A percentile compares a stretch with the other conserved stretches of the same genome.
phyloP scores from a whole-genome alignment of 2,113 vertebrate genomes.

The Trinectes maculatus region DNA sequence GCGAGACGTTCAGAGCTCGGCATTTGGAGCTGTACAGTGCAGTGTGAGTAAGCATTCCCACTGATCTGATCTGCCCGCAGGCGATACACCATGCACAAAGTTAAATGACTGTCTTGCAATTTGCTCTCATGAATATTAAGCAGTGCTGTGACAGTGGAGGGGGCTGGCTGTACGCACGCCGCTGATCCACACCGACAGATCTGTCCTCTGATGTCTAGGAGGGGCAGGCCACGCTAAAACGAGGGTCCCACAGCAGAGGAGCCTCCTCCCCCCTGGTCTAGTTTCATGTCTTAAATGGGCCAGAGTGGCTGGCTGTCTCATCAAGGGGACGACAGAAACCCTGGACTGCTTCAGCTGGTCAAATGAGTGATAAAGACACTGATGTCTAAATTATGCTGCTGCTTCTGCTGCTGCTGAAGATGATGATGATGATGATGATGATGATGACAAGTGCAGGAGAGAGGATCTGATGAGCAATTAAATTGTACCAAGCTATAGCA shows the following conservation, averaged over 20 bases:
- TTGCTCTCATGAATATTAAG: constrained; percentile 89
- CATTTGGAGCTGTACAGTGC: constrained; percentile 45
- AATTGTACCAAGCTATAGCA: constrained; percentile 69
- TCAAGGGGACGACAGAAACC: constrained; percentile 70
- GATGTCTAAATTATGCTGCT: constrained; percentile 80
- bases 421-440: constrained; percentile 2
- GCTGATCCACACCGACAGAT: constrained; percentile 82
- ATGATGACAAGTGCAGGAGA: constrained; percentile 54
- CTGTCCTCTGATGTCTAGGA: constrained; percentile 80
- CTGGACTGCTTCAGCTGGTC: constrained; percentile 58
- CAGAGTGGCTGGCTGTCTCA: constrained; percentile 75
- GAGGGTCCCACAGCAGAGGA: constrained; percentile 62
- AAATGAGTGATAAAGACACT: constrained; percentile 71
- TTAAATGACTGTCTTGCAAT: constrained; percentile 87
- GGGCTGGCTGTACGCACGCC: constrained; percentile 65
- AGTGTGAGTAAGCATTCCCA: constrained; percentile 76
- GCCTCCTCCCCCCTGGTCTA: constrained; percentile 58
- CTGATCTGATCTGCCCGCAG: constrained; percentile 78
- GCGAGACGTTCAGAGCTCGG: constrained; percentile 28
- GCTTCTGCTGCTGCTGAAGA: constrained; percentile 37
- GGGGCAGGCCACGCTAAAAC: constrained; percentile 58
- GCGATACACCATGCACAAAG: constrained; percentile 76
- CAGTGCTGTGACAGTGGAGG: constrained; percentile 80
- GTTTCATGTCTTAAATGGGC: constrained; percentile 80
- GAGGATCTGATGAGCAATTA: constrained; percentile 70